phyloP scores from a whole-genome alignment of 2,113 vertebrate species.

The Cygnus atratus region DNA sequence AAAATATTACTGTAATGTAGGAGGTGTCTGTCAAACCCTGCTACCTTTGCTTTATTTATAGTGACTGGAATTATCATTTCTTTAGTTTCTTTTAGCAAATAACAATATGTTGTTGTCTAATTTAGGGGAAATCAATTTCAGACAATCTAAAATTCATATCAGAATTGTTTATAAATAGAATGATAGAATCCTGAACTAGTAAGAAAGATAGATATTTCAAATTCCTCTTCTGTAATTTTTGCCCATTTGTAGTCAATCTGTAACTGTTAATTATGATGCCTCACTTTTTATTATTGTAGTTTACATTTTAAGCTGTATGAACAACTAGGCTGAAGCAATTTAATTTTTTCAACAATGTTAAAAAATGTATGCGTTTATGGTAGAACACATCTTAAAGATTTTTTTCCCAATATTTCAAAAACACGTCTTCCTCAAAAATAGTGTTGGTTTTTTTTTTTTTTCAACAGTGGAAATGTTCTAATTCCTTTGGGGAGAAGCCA shows the following conservation, averaged over 20 bases:
- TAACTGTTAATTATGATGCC: not conserved
- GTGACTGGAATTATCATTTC: not conserved
- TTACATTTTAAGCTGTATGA: not conserved
- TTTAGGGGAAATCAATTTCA: not conserved
- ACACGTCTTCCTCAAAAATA: not conserved
- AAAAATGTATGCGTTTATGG: not conserved
- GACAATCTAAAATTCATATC: not conserved
- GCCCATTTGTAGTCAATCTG: not conserved
- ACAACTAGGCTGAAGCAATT: not conserved
- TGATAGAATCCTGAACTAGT: not conserved
- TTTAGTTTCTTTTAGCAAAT: not conserved
- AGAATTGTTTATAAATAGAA: not conserved
- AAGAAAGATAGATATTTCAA: not conserved
- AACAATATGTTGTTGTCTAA: not conserved
- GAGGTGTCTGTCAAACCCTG: not conserved
- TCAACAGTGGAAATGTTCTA: not conserved
- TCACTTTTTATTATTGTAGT: not conserved
- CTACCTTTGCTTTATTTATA: not conserved
- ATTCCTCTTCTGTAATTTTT: not conserved
- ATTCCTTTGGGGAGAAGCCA: not conserved
- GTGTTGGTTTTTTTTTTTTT: not conserved
- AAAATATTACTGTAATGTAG: not conserved
- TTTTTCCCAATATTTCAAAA: not conserved
- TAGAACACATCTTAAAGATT: not conserved
- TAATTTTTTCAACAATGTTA: not conserved